These are phyloP conservation scores for Myotis yumanensis DNA, from an alignment of 2,113 vertebrate species.

Conservation along the genomic window DNA sequence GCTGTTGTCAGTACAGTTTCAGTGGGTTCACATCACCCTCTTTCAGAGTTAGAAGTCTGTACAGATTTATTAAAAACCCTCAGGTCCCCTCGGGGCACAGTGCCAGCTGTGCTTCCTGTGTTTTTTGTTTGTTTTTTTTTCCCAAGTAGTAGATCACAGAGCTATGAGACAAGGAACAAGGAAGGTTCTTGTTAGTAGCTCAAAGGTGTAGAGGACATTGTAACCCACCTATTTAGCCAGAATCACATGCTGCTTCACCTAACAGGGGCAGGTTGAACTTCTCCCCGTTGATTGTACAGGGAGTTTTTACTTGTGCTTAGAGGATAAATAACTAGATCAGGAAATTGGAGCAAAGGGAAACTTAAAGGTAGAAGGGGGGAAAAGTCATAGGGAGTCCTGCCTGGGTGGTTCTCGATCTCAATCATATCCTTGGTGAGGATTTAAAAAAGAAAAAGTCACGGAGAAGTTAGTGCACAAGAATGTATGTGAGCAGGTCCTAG, in stretches of 20 bases:
- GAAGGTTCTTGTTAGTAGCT: neutral
- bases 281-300: neutral
- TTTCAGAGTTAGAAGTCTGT: constrained; percentile 1
- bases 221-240: neutral
- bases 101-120: neutral
- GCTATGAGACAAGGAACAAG: neutral
- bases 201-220: neutral
- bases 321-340: neutral
- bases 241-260: constrained; percentile 8
- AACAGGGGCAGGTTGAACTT: constrained; percentile 24
- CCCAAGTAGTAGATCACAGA: neutral
- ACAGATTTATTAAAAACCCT: neutral
- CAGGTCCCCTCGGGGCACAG: neutral
- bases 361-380: neutral
- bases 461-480: neutral
- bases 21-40: neutral
- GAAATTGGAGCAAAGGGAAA: neutral
- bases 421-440: neutral
- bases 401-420: neutral
- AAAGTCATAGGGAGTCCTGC: neutral
- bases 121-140: too few species aligned
- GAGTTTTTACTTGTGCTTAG: neutral
- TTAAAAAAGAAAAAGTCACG: neutral
- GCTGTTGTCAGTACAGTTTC: neutral
- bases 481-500: neutral